Evolutionary conservation across 1,140 invertebrate genomes (phyloP), one percentile per base, ranked within the genome.

Genomic region (Drosophila funebris): DNA sequence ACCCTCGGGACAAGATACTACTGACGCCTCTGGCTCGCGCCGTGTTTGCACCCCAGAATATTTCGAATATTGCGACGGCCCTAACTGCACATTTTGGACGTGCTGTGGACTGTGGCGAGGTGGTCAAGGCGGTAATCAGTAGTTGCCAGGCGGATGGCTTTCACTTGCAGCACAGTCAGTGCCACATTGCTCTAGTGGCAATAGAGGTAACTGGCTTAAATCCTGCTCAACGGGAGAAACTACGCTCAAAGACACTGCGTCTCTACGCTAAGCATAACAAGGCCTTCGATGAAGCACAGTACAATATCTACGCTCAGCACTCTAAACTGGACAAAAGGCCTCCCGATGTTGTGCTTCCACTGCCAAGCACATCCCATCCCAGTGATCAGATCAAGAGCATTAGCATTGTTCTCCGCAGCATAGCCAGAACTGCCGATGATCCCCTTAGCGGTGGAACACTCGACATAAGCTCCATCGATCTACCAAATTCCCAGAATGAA

Each of bases 81-180:
- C 13, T 85, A 44, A 14, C 18, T 7, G 2, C 1, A 0, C 39
- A 43, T 0, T 13, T 66, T 0, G 0, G 33, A 0, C 44, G 39
- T 1, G 1, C 4, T 1, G 43, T 83, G n/a, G 29, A 76, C 5
- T 29, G 13, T 1, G 36, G 20, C 3, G 52, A 83, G 5, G 79
- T 83, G 57, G 11, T 72, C n/a, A 69, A 54, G 7, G 61, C 61
- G 8, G 46, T 83, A 3, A 75, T 83, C 43, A 75, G 75, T 41
- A 83, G 79, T 18, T 83, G 79, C 39, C 79, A 83, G 53, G 39
- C 37, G 22, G 79, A 75, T 5, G 79, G 79, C 16, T 83, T 78
- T 43, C 62, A 83, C 43, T 41, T 83, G 62, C 7, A 53, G 39
- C 18, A 75, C 29, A 83, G 79, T 27, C 44, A 71, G 33, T 72